Evolutionary conservation across 2,113 vertebrate genomes (phyloP), one percentile per base, ranked within the genome.

Genomic region (Nibea coibor): DNA sequence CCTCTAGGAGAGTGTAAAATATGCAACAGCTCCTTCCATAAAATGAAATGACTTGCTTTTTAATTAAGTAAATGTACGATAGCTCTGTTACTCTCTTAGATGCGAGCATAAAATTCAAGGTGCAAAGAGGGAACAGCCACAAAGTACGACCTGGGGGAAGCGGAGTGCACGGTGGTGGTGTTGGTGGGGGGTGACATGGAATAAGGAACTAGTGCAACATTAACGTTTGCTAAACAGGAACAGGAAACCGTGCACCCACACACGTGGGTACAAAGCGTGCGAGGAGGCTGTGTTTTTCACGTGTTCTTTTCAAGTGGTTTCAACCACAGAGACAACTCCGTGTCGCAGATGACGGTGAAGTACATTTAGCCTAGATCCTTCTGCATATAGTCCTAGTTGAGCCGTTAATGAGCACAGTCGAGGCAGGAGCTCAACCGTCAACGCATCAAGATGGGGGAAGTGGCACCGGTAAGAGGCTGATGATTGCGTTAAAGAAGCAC

Each of bases 371-470:
- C 68, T 61, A 17, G 42, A 75, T 73, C 15, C 14, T 35, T 79
- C 54, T 54, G 39, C 7, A 1, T 64, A 31, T 26, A 62, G 66
- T 63, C 77, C 42, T 53, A n/a, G 48, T 51, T 50, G 10, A 66
- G 67, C n/a, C 0, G 2, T 50, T 88, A 88, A 87, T 83, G 83
- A 89, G 88, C 67, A 3, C 43, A 10, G 24, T 51, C 62, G 15
- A 68, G 0, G 9, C 77, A 35, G 62, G 51, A 77, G 68, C 78
- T 42, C 70, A 50, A 56, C 15, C 53, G 8, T 65, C 42, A 15
- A n/a, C 61, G 17, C 35, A 6, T 31, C 20, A 45, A 15, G 28
- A 66, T 19, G 64, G 17, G 24, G 75, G 75, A 72, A 42, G 45
- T 26, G 63, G 7, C 39, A 17, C 7, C 26, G 22, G 7, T 43